These are phyloP conservation scores for Andrena chrysosceles DNA, from an alignment of 2,888 invertebrate species.

Conservation along the genomic window DNA sequence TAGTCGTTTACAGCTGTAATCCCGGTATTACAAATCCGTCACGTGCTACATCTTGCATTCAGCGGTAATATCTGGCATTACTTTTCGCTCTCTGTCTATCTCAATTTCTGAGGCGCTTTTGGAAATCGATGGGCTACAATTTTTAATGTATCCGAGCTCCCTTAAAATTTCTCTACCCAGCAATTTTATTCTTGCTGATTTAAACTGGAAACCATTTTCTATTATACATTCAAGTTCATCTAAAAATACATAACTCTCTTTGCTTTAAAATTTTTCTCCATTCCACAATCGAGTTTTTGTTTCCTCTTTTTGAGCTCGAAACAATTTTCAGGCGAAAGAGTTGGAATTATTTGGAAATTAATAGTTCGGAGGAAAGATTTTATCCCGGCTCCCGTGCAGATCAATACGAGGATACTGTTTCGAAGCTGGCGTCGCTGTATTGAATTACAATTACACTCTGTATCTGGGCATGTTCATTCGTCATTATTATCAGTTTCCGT, in stretches of 20 bases:
- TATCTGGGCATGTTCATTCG: constrained; percentile 45
- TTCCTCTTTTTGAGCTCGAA: background rate
- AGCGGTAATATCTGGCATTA: background rate
- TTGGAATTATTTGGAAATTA: background rate
- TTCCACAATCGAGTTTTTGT: background rate
- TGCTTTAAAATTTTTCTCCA: too few species aligned
- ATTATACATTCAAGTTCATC: too few species aligned
- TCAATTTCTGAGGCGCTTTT: background rate
- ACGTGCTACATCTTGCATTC: background rate
- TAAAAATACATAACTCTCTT: too few species aligned
- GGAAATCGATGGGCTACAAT: too few species aligned
- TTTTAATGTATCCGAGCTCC: too few species aligned
- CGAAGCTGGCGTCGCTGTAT: constrained; percentile 30
- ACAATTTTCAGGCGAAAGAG: background rate
- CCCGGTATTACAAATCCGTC: background rate
- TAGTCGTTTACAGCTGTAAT: constrained; percentile 2
- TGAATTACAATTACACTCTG: constrained; percentile 44
- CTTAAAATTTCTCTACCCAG: too few species aligned
- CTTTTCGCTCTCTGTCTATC: background rate
- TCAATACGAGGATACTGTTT: constrained; percentile 38
- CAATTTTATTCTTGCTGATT: too few species aligned
- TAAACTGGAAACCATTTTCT: too few species aligned
- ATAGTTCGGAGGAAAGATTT: constrained; percentile 7
- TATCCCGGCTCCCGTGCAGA: constrained; percentile 3
- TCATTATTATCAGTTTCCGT: constrained; percentile 56